Evolutionary conservation across 2,113 vertebrate genomes (phyloP).

Genomic region (Octodon degus): DNA sequence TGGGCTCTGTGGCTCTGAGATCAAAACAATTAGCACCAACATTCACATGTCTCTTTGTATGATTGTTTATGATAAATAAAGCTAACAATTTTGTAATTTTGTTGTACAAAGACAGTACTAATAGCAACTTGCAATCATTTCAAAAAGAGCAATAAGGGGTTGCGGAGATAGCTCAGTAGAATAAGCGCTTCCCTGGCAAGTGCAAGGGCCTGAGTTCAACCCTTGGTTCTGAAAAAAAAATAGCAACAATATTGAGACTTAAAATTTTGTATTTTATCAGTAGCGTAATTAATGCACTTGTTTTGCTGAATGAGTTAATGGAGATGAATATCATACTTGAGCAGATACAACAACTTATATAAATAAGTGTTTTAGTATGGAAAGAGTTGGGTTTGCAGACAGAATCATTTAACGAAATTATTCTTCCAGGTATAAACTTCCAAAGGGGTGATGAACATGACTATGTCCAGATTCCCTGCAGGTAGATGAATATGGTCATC

Average conservation of each 20-base stretch:
- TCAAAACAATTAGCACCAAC: not conserved
- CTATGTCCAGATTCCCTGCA: no score
- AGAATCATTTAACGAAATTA: not conserved
- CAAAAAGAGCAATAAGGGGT: no score
- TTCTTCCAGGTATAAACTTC: not conserved
- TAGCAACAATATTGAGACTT: no score
- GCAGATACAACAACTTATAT: not conserved
- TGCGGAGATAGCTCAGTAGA: no score
- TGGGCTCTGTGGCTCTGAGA: not conserved
- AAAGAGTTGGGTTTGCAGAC: not conserved
- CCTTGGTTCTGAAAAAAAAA: no score
- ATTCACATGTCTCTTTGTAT: not conserved
- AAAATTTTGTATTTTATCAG: not conserved
- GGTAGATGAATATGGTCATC: not conserved
- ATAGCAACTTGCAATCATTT: not conserved
- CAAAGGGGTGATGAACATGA: not conserved
- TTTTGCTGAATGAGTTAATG: not conserved
- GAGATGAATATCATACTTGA: not conserved
- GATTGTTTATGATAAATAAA: not conserved
- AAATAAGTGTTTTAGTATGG: not conserved
- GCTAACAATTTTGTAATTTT: not conserved
- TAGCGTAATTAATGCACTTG: not conserved
- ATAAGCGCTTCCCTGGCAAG: no score
- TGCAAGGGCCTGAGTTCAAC: no score
- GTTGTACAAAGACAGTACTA: not conserved